Percentiles rank a stretch among this genome's conserved stretches.
These are phyloP conservation scores for Cherax quadricarinatus DNA, from an alignment of 1,140 invertebrate genomes.

Conservation along the genomic window DNA sequence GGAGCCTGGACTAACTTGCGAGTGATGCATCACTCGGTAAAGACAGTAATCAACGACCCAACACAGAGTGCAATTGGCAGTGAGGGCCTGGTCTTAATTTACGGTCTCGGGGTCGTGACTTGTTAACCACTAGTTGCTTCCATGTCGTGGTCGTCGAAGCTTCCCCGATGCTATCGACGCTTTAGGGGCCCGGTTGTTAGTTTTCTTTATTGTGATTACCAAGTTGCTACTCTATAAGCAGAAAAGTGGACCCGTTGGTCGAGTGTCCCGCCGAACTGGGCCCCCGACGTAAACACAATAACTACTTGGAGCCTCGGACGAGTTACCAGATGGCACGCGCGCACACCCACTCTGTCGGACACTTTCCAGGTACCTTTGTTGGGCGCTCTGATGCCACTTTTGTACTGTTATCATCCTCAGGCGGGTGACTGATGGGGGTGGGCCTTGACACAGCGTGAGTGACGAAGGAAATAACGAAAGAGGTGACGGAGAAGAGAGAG, in stretches of 20 bases:
- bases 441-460: too few species aligned
- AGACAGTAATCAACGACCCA: not conserved
- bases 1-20: not conserved
- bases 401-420: too few species aligned
- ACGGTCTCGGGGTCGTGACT: not conserved
- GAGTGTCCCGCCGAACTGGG: too few species aligned
- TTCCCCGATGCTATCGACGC: not conserved
- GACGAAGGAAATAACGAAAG: too few species aligned
- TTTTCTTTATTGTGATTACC: not conserved
- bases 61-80: not conserved
- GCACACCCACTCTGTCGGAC: too few species aligned
- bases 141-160: not conserved
- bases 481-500: too few species aligned
- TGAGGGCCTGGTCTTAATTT: not conserved
- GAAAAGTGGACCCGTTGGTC: not conserved
- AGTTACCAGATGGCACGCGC: too few species aligned
- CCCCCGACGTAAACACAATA: too few species aligned
- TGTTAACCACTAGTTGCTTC: not conserved
- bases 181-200: not conserved
- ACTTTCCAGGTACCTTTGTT: too few species aligned
- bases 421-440: too few species aligned
- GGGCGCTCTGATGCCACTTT: too few species aligned
- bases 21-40: not conserved
- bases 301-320: too few species aligned
- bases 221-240: not conserved